Base-by-base conservation (phyloP, 2,113 vertebrate species). In the Copsychus sechellarum region DNA sequence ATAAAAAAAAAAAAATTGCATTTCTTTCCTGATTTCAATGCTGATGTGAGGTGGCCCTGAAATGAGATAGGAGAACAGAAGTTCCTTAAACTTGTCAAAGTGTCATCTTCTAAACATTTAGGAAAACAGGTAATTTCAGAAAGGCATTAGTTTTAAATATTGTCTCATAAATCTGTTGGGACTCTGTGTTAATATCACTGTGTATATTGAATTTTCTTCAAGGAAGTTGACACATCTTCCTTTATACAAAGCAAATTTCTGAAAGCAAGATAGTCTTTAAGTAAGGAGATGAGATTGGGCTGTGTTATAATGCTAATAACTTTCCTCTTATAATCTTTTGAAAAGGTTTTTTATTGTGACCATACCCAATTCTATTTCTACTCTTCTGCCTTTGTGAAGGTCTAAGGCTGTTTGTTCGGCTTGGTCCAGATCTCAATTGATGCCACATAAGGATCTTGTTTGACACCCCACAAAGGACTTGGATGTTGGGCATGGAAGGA, bases 351-450 rank as follows among this genome's bases (percentile, higher is more conserved):
- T 81, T 25, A 7, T 62, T 86, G 26, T 71, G 53, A 22, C 48
- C 11, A 3, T 57, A 78, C 38, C 20, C 19, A 36, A 14, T 28
- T 48, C n/a, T 72, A 1, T 62, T 79, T 57, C 38, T 82, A 38
- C 48, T 67, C 17, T 51, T 65, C 43, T 48, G 7, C 11, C 28
- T 70, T 33, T 51, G 22, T 50, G 21, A 65, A 57, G 12, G 26
- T 45, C 48, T 58, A 62, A 8, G 0, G 1, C 21, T 71, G 11
- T 23, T 66, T 36, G 43, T 23, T 51, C 31, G 56, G 0, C 48
- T 88, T 17, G 5, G 33, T 76, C 34, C 40, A 56, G 36, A 36
- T 53, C 20, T 65, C 6, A 9, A 19, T 2, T 51, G 43, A 31
- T 82, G 31, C 43, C 43, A 60, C 34, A 18, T 2, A 1, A 88